Percentiles rank a stretch among this genome's conserved stretches.
phyloP scores from a whole-genome alignment of 2,888 invertebrate species.

The Agrochola circellaris region DNA sequence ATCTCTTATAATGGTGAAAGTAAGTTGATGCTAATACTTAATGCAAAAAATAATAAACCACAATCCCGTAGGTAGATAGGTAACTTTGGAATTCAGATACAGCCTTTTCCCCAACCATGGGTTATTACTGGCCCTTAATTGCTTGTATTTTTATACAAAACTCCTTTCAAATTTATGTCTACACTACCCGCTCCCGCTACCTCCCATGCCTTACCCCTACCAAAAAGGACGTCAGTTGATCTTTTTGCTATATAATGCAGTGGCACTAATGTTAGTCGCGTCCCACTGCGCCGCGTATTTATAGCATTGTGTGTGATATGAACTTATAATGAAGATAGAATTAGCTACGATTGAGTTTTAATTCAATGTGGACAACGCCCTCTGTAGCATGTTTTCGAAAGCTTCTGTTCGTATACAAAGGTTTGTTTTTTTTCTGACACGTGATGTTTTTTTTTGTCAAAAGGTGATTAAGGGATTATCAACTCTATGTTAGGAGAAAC shows the following conservation, averaged over 20 bases:
- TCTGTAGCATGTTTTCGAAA: conserved; percentile 14
- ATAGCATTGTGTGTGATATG: conserved; percentile 51
- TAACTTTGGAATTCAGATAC: no score
- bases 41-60: no score
- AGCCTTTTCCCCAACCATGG: no score
- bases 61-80: no score
- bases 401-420: conserved; percentile 25
- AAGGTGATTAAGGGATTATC: background rate
- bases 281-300: conserved; percentile 71
- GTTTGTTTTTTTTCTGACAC: background rate
- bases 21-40: no score
- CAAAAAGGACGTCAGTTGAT: conserved; percentile 73
- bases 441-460: background rate
- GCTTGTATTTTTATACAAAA: background rate
- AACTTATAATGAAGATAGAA: conserved; percentile 59
- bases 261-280: conserved; percentile 83
- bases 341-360: conserved; percentile 51
- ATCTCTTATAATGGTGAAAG: no score
- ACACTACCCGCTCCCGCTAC: conserved; percentile 44
- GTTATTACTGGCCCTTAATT: no score
- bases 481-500: background rate
- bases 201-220: conserved; percentile 14
- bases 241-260: conserved; percentile 87
- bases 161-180: background rate
- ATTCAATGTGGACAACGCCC: conserved; percentile 45